Evolutionary conservation across 2,888 invertebrate genomes (phyloP), one percentile per base, ranked within the genome.

Genomic region (Aplocera efformata): DNA sequence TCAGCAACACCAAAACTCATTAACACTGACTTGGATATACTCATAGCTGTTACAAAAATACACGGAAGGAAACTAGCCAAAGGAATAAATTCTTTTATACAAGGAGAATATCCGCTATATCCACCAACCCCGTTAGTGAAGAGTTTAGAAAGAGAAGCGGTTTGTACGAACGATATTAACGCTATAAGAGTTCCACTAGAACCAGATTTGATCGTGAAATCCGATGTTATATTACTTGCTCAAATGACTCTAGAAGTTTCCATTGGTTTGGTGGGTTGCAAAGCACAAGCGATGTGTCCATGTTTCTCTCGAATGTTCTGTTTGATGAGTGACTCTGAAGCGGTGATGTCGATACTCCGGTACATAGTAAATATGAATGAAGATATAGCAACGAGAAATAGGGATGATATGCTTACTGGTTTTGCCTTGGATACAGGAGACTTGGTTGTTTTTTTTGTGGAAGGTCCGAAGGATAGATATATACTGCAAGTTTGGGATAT

Each of bases 91-190:
- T 58, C 57, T 8, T 58, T 73, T 25, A 37, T 79, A 1, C 62
- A 59, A 44, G 81, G 74, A 40, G 85, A 86, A 21, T 85, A 66
- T 53, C 64, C 81, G 1, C 50, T 86, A 24, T 78, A 61, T 48
- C 83, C 86, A 26, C 72, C 73, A 8, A 57, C 46, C 40, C 26
- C 47, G n/a, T 43, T 46, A 8, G 39, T 68, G 4, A 46, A 32
- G 4, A 30, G 31, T 3, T 38, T 65, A 23, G 52, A 60, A 8
- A 69, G 81, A 24, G 72, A 78, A 52, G 54, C 47, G 9, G 52
- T 65, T 32, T 85, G 84, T 45, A 82, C 84, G 1, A 86, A 85
- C 45, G 83, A 85, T 48, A 63, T 83, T 4, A 85, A 86, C 57
- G 67, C 53, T 20, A 59, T 81, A 6, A 58, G 69, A 55, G 39